These are phyloP conservation scores for Ischnus inquisitorius DNA, from an alignment of 2,888 invertebrate genomes.

Conservation along the genomic window DNA sequence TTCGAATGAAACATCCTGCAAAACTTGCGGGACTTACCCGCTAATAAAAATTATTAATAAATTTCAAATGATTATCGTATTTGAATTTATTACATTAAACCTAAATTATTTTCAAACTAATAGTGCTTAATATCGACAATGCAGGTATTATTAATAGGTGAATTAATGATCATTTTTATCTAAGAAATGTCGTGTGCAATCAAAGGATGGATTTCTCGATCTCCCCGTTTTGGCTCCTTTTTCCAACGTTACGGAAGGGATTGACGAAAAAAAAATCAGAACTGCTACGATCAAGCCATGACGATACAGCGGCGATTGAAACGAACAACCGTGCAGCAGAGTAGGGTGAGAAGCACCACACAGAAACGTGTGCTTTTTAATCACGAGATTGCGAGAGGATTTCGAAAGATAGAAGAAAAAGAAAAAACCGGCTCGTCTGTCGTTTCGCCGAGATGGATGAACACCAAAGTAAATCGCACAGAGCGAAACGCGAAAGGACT, in stretches of 20 bases:
- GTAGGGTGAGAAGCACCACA: neutral
- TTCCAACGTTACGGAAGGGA: neutral
- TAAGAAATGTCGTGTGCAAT: too few species aligned
- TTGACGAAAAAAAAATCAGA: neutral
- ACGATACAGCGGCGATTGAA: neutral
- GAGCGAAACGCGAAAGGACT: conserved; percentile 1
- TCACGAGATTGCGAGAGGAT: conserved; percentile 38
- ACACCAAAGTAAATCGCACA: conserved; percentile 20
- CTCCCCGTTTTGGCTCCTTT: neutral
- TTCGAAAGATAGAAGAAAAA: conserved; percentile 35
- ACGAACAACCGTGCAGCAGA: neutral
- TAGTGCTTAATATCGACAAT: too few species aligned
- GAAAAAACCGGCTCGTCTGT: conserved; percentile 5
- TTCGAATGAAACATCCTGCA: conserved; percentile 10
- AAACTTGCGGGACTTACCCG: too few species aligned
- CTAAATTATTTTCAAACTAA: too few species aligned
- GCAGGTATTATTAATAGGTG: too few species aligned
- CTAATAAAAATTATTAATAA: too few species aligned
- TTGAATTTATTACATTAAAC: too few species aligned
- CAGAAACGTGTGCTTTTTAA: conserved; percentile 19
- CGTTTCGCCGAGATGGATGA: conserved; percentile 43
- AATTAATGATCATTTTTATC: too few species aligned
- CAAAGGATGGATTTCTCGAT: too few species aligned
- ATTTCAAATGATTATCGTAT: too few species aligned
- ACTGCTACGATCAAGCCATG: neutral